Percentiles rank a stretch among this genome's conserved stretches.
Evolutionary conservation across 1,140 invertebrate genomes (phyloP).

Genomic region (Stegodyphus dumicola): DNA sequence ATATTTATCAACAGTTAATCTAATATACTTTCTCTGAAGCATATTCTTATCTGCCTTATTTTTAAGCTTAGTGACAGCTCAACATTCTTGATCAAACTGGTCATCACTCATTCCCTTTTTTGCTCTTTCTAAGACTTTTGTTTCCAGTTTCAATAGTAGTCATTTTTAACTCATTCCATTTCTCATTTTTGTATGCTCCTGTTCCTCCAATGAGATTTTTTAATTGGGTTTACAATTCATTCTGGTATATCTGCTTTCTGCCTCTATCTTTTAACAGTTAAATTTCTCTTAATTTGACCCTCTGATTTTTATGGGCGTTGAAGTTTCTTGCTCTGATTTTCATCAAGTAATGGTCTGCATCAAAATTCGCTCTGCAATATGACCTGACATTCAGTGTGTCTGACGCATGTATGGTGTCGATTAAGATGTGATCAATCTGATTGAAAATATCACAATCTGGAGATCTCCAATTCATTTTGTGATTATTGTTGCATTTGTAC

Average conservation of each 20-base stretch:
- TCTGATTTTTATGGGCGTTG: too few relatives aligned
- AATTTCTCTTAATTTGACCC: too few relatives aligned
- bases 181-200: too few relatives aligned
- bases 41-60: not conserved
- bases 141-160: not conserved
- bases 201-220: too few relatives aligned
- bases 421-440: constrained; percentile 3
- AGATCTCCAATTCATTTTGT: not conserved
- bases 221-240: too few relatives aligned
- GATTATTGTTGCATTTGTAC: too few relatives aligned
- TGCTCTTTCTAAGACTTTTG: not conserved
- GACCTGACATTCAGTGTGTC: not conserved
- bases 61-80: not conserved
- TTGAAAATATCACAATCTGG: not conserved
- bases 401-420: not conserved
- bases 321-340: constrained; percentile 63
- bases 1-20: not conserved
- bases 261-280: too few relatives aligned
- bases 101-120: too few relatives aligned
- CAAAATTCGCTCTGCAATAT: not conserved
- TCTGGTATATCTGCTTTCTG: too few relatives aligned
- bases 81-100: too few relatives aligned
- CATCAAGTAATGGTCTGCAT: not conserved
- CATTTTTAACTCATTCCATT: too few relatives aligned
- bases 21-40: not conserved